A percentile compares a stretch with the other conserved stretches of the same genome.
phyloP scores from a whole-genome alignment of 2,888 invertebrate species.

The Erannis defoliaria region DNA sequence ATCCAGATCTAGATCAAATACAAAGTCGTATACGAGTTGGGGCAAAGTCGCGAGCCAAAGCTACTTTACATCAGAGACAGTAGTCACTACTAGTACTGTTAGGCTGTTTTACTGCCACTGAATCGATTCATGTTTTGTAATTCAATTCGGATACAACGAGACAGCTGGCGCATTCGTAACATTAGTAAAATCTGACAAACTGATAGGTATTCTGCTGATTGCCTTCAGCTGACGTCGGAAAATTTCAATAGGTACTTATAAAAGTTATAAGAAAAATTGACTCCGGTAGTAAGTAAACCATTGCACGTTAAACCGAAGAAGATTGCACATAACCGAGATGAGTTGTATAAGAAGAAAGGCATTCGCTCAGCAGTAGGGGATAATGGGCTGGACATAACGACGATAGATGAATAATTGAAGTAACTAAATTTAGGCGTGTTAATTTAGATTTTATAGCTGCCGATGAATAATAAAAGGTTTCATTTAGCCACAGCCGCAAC shows the following conservation, averaged over 20 bases:
- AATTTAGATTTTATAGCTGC: neutral
- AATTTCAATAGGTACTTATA: too few species aligned
- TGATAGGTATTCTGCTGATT: neutral
- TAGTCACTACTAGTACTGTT: conserved; percentile 24
- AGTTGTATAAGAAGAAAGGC: too few species aligned
- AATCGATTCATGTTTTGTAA: conserved; percentile 33
- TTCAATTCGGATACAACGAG: conserved; percentile 27
- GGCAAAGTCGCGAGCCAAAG: conserved; percentile 7
- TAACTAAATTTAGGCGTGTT: too few species aligned
- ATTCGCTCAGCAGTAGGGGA: too few species aligned
- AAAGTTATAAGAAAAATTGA: too few species aligned
- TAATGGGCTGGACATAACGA: too few species aligned
- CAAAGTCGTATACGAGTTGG: conserved; percentile 1
- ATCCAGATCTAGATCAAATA: conserved; percentile 6
- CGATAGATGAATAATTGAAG: too few species aligned
- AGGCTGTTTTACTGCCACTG: conserved; percentile 19
- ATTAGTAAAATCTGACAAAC: conserved; percentile 20
- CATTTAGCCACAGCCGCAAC: conserved; percentile 33
- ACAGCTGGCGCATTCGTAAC: conserved; percentile 20
- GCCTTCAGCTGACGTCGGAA: neutral
- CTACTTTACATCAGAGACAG: conserved; percentile 1
- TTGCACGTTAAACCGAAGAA: too few species aligned
- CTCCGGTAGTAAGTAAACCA: too few species aligned
- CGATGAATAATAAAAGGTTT: conserved; percentile 32
- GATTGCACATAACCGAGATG: too few species aligned